Evolutionary conservation across 2,797 vertebrate genomes (phyloP).

Genomic region (Acanthiza pusilla): DNA sequence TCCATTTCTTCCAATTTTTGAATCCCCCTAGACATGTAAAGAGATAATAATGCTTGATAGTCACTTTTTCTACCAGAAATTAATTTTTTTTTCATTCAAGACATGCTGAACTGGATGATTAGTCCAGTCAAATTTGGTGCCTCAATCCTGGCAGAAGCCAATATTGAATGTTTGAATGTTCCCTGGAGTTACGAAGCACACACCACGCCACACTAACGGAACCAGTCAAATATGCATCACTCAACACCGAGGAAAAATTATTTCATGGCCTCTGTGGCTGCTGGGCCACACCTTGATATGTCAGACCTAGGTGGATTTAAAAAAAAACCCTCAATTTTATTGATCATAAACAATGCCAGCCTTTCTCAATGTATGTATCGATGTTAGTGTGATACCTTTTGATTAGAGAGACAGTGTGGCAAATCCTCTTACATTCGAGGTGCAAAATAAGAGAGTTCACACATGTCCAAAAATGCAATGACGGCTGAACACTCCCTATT

Average conservation of each 20-base stretch:
- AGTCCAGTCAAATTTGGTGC: neutral
- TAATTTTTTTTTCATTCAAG: neutral
- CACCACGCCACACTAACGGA: neutral
- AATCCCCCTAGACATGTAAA: neutral
- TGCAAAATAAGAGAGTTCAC: neutral
- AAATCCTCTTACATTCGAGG: neutral
- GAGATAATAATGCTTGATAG: neutral
- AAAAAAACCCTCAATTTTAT: neutral
- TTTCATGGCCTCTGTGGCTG: neutral
- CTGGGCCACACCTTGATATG: neutral
- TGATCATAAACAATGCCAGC: neutral
- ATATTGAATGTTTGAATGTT: neutral
- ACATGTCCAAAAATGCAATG: neutral
- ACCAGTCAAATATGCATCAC: neutral
- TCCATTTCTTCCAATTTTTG: conserved; percentile 18
- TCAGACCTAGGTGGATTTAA: neutral
- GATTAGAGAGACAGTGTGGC: neutral
- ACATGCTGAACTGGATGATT: neutral
- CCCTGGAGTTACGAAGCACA: neutral
- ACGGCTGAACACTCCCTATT: neutral
- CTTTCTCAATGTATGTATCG: neutral
- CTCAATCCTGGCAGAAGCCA: neutral
- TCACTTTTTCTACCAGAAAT: neutral
- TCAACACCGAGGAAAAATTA: neutral
- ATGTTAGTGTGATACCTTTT: neutral